Percentiles rank a stretch among this genome's conserved stretches.
Evolutionary conservation across 1,140 invertebrate species (phyloP).

Genomic region (Ganaspis sp.): DNA sequence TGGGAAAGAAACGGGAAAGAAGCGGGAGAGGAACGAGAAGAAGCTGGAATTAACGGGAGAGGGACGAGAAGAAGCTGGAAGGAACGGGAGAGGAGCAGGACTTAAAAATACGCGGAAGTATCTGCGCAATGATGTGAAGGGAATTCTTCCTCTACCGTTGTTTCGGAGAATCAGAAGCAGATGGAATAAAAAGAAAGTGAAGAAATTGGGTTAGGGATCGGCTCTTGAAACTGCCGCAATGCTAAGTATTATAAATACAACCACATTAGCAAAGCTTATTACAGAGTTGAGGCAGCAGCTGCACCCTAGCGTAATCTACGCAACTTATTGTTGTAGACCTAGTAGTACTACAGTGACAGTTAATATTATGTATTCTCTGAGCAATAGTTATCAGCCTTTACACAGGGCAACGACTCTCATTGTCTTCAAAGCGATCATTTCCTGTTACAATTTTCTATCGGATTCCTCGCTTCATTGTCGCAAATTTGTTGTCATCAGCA

Average conservation of each 20-base stretch:
- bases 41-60: too few relatives aligned
- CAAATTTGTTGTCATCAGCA: background rate
- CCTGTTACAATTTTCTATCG: slow-evolving; percentile 1
- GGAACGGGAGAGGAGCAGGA: too few relatives aligned
- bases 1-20: too few relatives aligned
- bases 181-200: background rate
- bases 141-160: background rate
- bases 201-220: slow-evolving; percentile 13
- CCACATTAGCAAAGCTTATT: slow-evolving; percentile 10
- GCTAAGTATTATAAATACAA: background rate
- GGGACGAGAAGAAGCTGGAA: too few relatives aligned
- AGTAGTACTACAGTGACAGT: background rate
- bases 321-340: slow-evolving; percentile 7
- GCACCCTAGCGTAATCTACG: slow-evolving; percentile 5
- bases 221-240: slow-evolving; percentile 11
- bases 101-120: too few relatives aligned
- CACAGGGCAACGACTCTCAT: background rate
- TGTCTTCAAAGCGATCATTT: slow-evolving; percentile 20
- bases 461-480: background rate
- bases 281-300: background rate
- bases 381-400: background rate
- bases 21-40: too few relatives aligned
- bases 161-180: background rate
- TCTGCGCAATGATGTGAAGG: background rate
- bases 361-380: slow-evolving; percentile 11